Percentiles rank a stretch among this genome's conserved stretches.
Evolutionary conservation across 1,140 invertebrate genomes (phyloP).

Genomic region (Drosophila littoralis): DNA sequence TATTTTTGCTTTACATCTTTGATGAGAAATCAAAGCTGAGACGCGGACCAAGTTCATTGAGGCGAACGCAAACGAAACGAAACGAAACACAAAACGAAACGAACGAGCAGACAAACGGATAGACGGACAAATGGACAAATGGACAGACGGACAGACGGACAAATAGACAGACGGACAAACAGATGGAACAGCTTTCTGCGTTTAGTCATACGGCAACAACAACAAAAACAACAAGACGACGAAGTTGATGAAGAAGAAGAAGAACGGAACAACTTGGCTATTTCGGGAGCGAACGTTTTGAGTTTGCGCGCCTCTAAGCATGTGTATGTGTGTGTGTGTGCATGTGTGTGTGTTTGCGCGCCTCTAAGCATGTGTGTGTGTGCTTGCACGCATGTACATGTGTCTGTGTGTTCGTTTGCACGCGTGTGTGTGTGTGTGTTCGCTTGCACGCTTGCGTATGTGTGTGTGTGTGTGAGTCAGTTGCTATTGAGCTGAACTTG

Average conservation of each 20-base stretch:
- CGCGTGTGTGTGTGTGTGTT: constrained; percentile 18
- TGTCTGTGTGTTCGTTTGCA: not conserved
- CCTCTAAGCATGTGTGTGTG: not conserved
- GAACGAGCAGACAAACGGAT: constrained; percentile 8
- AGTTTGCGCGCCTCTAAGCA: constrained; percentile 32
- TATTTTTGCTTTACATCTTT: not conserved
- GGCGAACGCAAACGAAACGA: constrained; percentile 26
- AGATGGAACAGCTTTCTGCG: constrained; percentile 20
- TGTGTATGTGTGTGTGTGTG: constrained; percentile 13
- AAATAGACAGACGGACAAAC: not conserved
- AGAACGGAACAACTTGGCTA: constrained; percentile 59
- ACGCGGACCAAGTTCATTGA: constrained; percentile 44
- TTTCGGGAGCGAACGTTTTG: constrained; percentile 73
- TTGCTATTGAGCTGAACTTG: constrained; percentile 32
- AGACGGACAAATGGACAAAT: not conserved
- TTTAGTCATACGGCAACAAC: constrained; percentile 64
- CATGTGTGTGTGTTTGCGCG: not conserved
- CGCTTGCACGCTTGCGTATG: constrained; percentile 10
- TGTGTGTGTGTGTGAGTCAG: constrained; percentile 37
- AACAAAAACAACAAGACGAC: constrained; percentile 3
- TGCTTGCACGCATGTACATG: constrained; percentile 7
- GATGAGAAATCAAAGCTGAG: constrained; percentile 32
- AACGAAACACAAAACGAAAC: constrained; percentile 16
- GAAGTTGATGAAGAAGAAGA: not conserved
- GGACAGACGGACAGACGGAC: constrained; percentile 1